These are phyloP conservation scores for Macrosiphum euphorbiae DNA, from an alignment of 2,888 invertebrate species.

Conservation along the genomic window DNA sequence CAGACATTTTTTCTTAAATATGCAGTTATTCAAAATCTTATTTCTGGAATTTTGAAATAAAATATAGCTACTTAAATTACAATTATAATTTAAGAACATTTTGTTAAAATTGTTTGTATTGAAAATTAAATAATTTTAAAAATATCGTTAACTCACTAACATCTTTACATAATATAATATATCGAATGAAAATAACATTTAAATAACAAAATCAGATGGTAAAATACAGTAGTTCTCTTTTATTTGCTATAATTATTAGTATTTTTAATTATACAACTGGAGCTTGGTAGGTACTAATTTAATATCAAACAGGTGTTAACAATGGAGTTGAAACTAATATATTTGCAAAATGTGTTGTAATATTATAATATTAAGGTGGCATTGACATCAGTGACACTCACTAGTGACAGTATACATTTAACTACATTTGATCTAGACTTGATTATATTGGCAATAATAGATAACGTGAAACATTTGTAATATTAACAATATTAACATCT, in stretches of 20 bases:
- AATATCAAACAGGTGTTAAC: neutral
- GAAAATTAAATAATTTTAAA: neutral
- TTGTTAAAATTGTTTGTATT: neutral
- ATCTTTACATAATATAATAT: neutral
- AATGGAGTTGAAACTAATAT: neutral
- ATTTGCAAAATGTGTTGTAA: neutral
- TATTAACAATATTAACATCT: neutral
- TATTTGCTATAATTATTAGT: neutral
- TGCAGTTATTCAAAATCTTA: no score
- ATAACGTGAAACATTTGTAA: neutral
- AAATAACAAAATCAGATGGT: neutral
- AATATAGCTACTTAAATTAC: no score
- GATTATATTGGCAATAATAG: neutral
- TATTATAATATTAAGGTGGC: neutral
- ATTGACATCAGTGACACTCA: neutral
- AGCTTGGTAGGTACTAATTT: neutral
- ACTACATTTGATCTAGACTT: neutral
- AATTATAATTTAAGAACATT: neutral
- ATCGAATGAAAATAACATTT: neutral
- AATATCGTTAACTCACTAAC: neutral
- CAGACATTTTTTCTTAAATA: no score
- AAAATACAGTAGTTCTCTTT: neutral
- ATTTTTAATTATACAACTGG: neutral
- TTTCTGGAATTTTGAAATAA: no score
- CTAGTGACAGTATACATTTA: neutral